These are phyloP conservation scores for Sarotherodon lohbergeri DNA, from an alignment of 2,113 vertebrate species.

Conservation along the genomic window DNA sequence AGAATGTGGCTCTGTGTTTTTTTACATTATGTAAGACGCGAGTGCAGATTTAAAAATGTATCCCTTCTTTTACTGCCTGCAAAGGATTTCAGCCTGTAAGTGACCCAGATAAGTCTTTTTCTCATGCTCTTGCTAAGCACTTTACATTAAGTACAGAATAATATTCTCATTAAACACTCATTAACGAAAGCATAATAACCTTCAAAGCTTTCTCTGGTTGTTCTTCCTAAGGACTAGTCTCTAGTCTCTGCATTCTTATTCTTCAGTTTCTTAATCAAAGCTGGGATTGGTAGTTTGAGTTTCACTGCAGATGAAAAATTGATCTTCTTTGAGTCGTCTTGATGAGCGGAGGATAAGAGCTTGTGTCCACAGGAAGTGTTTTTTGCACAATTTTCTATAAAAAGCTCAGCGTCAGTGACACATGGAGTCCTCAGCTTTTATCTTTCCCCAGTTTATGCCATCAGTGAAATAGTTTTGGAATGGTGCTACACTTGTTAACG, in stretches of 20 bases:
- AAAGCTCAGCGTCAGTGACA: not conserved
- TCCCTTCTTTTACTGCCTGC: not conserved
- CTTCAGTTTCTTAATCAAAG: not conserved
- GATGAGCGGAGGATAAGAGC: not conserved
- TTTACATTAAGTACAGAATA: not conserved
- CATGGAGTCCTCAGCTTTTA: not conserved
- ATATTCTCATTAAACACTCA: not conserved
- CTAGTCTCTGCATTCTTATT: not conserved
- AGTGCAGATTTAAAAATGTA: slow-evolving; percentile 37
- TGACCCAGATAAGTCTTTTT: not conserved
- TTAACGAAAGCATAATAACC: not conserved
- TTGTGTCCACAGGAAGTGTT: not conserved
- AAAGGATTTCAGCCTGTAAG: not conserved
- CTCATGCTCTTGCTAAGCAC: not conserved
- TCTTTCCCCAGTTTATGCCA: not conserved
- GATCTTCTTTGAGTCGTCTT: not conserved
- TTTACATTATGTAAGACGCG: slow-evolving; percentile 30
- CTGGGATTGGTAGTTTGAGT: not conserved
- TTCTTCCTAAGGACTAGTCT: not conserved
- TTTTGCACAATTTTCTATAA: not conserved
- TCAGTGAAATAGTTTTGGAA: not conserved
- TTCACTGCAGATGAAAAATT: not conserved
- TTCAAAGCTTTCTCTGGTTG: not conserved
- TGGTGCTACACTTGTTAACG: not conserved
- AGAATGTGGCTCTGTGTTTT: slow-evolving; percentile 23